Evolutionary conservation across 2,888 invertebrate genomes (phyloP).

Genomic region (Orchestes rusci): DNA sequence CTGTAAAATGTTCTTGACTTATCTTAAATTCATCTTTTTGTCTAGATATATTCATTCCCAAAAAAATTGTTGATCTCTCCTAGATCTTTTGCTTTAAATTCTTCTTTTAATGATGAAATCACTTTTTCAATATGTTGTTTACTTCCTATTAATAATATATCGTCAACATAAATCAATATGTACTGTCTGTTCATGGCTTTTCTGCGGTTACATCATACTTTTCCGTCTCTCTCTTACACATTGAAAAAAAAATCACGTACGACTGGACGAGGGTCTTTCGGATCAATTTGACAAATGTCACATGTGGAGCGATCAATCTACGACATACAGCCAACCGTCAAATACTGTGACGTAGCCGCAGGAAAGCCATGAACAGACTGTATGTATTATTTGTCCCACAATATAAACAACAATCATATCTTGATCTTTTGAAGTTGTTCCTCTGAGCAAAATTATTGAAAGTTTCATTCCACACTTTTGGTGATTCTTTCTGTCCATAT

Average conservation of each 20-base stretch:
- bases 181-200: no score
- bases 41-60: conserved; percentile 1
- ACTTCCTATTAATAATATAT: background rate
- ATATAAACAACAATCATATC: conserved; percentile 17
- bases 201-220: no score
- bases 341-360: no score
- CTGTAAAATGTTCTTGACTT: conserved; percentile 16
- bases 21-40: conserved; percentile 4
- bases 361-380: no score
- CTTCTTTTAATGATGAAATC: conserved; percentile 18
- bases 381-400: background rate
- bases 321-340: no score
- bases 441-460: conserved; percentile 19
- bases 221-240: no score
- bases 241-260: no score
- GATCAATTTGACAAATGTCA: no score
- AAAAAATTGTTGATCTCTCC: background rate
- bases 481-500: conserved; percentile 20
- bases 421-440: conserved; percentile 17
- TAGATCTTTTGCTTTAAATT: conserved; percentile 13
- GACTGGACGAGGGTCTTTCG: no score
- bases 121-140: conserved; percentile 21
- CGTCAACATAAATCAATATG: conserved; percentile 24
- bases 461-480: conserved; percentile 24
- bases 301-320: no score